Base-by-base conservation (phyloP, 2,888 invertebrate genomes). In the Odontocerum albicorne region DNA sequence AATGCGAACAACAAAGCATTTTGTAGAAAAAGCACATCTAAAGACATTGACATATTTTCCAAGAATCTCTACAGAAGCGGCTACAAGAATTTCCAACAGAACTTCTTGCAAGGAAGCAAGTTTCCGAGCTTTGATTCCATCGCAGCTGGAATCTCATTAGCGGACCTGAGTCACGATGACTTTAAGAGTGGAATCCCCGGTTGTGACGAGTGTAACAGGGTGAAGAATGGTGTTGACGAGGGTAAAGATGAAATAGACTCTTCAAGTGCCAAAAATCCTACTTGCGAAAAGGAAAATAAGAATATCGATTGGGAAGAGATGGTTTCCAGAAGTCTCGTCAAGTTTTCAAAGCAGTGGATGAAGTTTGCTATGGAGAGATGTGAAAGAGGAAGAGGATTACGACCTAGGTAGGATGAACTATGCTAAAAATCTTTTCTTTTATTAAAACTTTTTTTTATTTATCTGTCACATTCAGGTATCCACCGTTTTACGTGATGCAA, bases 331-430 rank as follows among this genome's bases (percentile, higher is more conserved):
- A 81, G 83, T 54, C 78, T 90, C 64, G 81, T 88, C 3, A 72
- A 78, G 31, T 89, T 90, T 68, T 88, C 89, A 7, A 80, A 83
- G 63, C 83, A 90, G 67, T 96, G 96, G 96, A 94, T 95, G 90
- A 79, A 81, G 53, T 96, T 95, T 70, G 93, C 92, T 1, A 82
- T 85, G 61, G 85, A 87, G 65, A 81, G 90, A 12, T 96, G 93
- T 68, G 94, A 95, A 66, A 73, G 88, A 1, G 91, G 91, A 0
- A 77, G 91, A 3, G 92, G 92, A 0, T 77, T 88, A 62, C 72
- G 90, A 16, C 92, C 92, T 0, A 75, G 77, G 77, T 75, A 10
- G 50, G 16, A 31, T 6, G n/a, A 3, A 20, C 21, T 17, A 19
- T 6, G n/a, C n/a, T n/a, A n/a, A n/a, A n/a, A n/a, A n/a, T n/a